Conservation (phyloP, 37 sponge, comb jelly and placozoan species). For the Oscarella lobularis region DNA sequence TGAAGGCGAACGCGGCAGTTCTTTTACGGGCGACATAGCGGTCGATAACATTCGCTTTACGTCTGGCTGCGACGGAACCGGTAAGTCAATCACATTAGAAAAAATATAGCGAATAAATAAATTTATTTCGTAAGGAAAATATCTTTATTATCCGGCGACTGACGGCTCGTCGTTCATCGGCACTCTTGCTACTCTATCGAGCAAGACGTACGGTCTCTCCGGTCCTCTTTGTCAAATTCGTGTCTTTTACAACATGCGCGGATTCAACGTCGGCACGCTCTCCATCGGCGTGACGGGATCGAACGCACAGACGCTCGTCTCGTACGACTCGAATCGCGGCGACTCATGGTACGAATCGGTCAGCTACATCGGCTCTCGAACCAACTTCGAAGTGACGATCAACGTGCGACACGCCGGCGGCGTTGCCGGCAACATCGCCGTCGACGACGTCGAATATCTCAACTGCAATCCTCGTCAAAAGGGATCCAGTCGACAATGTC, state of each 20-base stretch:
- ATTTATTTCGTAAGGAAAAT: background rate
- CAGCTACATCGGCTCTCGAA: background rate
- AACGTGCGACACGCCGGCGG: background rate
- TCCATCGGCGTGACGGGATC: background rate
- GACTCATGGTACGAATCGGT: background rate
- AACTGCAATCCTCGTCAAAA: background rate
- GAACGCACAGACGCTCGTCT: background rate
- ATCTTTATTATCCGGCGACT: background rate
- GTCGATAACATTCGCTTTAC: constrained; percentile 25
- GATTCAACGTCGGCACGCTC: background rate
- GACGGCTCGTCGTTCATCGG: background rate
- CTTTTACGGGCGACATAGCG: constrained; percentile 25
- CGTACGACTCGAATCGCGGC: background rate
- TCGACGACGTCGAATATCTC: background rate
- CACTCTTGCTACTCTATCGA: background rate
- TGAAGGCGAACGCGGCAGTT: constrained; percentile 20
- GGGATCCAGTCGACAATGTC: background rate
- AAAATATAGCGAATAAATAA: too few species aligned
- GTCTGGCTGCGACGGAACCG: background rate
- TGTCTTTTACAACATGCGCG: background rate
- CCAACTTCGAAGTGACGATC: background rate
- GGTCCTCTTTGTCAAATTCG: background rate
- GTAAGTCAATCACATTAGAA: too few species aligned
- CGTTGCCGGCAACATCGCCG: background rate
- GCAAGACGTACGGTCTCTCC: background rate